Evolutionary conservation across 2,797 vertebrate genomes (phyloP).

Genomic region (Synanceia verrucosa): DNA sequence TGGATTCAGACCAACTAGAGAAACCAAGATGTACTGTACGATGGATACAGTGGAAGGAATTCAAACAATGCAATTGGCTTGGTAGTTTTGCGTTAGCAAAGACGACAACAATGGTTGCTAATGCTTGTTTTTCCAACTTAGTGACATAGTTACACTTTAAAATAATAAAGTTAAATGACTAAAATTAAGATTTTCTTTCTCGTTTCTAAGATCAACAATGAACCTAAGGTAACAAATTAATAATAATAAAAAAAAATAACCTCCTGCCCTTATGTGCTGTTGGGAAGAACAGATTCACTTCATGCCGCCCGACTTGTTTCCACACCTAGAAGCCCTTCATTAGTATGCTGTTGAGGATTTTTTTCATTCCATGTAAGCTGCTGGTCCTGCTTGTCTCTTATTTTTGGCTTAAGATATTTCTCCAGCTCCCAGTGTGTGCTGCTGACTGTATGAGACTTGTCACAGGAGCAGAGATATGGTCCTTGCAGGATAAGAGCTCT

Average conservation of each 20-base stretch:
- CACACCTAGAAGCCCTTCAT: conserved; percentile 36
- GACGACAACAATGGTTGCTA: no score
- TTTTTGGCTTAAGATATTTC: conserved; percentile 54
- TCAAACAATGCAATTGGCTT: no score
- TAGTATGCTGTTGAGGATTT: conserved; percentile 51
- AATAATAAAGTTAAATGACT: background rate
- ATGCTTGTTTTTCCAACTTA: background rate
- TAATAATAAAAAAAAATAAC: background rate
- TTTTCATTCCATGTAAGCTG: conserved; percentile 42
- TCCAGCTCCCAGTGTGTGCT: conserved; percentile 40
- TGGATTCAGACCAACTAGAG: no score
- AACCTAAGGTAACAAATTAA: background rate
- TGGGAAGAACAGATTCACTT: conserved; percentile 5
- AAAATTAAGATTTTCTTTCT: background rate
- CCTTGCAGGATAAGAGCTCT: conserved; percentile 49
- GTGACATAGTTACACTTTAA: background rate
- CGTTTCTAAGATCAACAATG: background rate
- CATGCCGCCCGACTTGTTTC: conserved; percentile 29
- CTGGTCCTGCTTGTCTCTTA: conserved; percentile 43
- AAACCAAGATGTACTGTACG: no score
- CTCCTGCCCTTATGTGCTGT: background rate
- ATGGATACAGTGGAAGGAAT: no score
- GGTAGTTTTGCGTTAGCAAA: no score
- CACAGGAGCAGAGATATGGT: conserved; percentile 46
- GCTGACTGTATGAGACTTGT: conserved; percentile 48